A percentile compares a stretch with the other conserved stretches of the same genome.
Evolutionary conservation across 1,140 invertebrate species (phyloP).

Genomic region (Dendrolimus punctatus): DNA sequence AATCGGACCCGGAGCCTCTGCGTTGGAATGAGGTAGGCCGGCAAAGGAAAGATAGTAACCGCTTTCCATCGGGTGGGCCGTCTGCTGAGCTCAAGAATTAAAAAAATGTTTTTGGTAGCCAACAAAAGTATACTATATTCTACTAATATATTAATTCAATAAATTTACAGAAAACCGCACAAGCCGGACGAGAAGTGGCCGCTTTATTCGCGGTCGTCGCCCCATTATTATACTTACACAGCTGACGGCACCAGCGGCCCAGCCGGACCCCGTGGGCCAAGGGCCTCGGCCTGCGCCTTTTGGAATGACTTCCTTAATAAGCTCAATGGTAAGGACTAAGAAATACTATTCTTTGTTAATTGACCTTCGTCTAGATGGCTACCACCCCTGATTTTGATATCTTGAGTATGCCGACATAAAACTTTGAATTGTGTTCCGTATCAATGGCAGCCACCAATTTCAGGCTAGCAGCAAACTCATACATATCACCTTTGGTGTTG

Average conservation of each 20-base stretch:
- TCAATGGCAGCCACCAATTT: too few relatives aligned
- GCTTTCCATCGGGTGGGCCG: not conserved
- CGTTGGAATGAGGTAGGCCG: too few relatives aligned
- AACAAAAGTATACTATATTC: not conserved
- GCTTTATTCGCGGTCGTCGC: conserved; percentile 85
- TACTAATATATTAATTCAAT: not conserved
- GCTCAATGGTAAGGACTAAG: conserved; percentile 77
- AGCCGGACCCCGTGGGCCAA: conserved; percentile 83
- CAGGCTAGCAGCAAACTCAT: too few relatives aligned
- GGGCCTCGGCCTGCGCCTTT: conserved; percentile 92
- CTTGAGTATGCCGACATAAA: too few relatives aligned
- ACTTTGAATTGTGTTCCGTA: too few relatives aligned
- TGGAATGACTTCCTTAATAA: conserved; percentile 96
- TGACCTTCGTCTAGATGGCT: too few relatives aligned
- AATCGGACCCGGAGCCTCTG: not conserved
- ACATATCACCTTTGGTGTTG: too few relatives aligned
- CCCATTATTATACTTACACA: conserved; percentile 92
- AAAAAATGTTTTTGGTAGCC: not conserved
- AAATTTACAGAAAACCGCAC: conserved; percentile 83
- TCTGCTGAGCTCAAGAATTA: not conserved
- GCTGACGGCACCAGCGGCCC: conserved; percentile 79
- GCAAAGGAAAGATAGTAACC: not conserved
- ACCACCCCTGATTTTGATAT: too few relatives aligned
- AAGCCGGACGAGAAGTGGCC: conserved; percentile 90
- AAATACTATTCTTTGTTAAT: conserved; percentile 18